These are phyloP conservation scores for Heliconius ethilla DNA, from an alignment of 2,888 invertebrate genomes.

Conservation along the genomic window DNA sequence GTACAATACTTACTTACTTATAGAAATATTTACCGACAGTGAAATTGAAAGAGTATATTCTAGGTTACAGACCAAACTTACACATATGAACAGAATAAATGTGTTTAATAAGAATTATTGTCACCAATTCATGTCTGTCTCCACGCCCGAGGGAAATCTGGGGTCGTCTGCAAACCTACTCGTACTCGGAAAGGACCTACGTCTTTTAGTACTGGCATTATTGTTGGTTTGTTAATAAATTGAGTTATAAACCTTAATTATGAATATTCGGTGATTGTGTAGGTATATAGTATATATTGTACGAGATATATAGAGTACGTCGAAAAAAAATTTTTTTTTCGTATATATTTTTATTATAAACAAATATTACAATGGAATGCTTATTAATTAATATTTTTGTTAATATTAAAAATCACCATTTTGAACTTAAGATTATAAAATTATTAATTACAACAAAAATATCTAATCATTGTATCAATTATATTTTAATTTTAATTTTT, in stretches of 20 bases:
- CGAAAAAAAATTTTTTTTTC: neutral
- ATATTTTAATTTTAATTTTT: neutral
- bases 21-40: neutral
- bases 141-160: slow-evolving; percentile 34
- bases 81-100: slow-evolving; percentile 20
- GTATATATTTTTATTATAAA: slow-evolving; percentile 16
- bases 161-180: slow-evolving; percentile 20
- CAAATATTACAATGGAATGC: slow-evolving; percentile 27
- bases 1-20: neutral
- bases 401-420: neutral
- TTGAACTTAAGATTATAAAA: neutral
- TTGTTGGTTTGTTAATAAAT: slow-evolving; percentile 3
- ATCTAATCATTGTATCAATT: neutral
- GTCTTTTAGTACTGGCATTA: neutral
- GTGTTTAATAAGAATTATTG: slow-evolving; percentile 29
- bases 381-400: slow-evolving; percentile 13
- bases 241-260: neutral
- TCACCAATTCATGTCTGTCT: slow-evolving; percentile 32
- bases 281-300: neutral
- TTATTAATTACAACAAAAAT: neutral
- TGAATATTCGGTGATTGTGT: neutral
- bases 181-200: neutral
- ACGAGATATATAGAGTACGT: too few relatives aligned
- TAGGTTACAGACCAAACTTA: slow-evolving; percentile 2
- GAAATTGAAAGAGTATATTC: neutral